Conservation (phyloP, 2,888 invertebrate species). For the Siphlonurus alternatus region DNA sequence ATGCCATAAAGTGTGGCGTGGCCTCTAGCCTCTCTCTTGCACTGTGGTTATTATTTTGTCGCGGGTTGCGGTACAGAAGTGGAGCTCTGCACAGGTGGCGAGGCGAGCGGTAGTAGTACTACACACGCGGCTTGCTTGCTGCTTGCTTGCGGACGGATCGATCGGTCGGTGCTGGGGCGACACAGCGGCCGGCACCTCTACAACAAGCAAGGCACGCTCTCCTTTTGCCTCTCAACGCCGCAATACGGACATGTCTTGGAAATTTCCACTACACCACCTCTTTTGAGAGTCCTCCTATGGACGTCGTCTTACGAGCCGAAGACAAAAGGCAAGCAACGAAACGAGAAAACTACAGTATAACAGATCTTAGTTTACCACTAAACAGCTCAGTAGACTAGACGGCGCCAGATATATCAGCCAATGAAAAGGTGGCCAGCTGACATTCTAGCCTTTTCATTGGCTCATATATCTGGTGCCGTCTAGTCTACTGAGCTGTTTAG, state of each 20-base stretch:
- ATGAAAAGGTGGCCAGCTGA: no score
- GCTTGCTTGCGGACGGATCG: background rate
- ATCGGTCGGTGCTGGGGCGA: background rate
- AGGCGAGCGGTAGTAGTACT: background rate
- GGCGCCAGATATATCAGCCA: no score
- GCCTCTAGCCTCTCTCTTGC: no score
- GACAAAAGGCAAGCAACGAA: background rate
- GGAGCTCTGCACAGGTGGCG: background rate
- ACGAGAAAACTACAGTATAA: no score
- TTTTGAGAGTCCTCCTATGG: background rate
- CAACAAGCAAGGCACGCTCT: background rate
- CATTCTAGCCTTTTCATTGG: no score
- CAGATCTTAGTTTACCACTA: no score
- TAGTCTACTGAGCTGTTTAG: no score
- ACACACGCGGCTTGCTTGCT: background rate
- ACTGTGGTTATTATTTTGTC: no score
- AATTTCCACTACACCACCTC: background rate
- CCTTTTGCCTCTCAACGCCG: background rate
- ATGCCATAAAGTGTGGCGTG: no score
- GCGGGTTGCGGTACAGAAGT: no score
- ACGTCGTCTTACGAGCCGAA: background rate
- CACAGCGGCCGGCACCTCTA: background rate
- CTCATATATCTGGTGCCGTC: no score
- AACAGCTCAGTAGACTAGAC: no score
- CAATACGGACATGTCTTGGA: background rate